Evolutionary conservation across 2,888 invertebrate genomes (phyloP).

Genomic region (Microdon myrmicae): DNA sequence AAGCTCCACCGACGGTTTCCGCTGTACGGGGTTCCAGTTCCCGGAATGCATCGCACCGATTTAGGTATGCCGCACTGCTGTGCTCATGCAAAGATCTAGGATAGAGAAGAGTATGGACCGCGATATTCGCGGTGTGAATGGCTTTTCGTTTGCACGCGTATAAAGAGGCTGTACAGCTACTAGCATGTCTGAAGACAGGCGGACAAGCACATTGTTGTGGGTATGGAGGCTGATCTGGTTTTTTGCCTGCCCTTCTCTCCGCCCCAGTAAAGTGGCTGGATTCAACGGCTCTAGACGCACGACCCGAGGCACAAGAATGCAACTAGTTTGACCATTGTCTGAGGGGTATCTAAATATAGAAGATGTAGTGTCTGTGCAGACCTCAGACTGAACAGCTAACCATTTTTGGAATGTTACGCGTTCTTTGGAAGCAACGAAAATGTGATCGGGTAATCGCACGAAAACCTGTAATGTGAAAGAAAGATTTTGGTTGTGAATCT

Average conservation of each 20-base stretch:
- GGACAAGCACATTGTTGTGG: constrained; percentile 40
- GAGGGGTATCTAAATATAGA: constrained; percentile 38
- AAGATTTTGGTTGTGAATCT: constrained; percentile 1
- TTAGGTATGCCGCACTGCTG: constrained; percentile 17
- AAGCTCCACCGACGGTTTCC: constrained; percentile 9
- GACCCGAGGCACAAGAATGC: constrained; percentile 32
- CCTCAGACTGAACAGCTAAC: constrained; percentile 4
- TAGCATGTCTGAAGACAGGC: constrained; percentile 26
- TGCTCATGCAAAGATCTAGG: constrained; percentile 6
- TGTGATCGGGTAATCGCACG: constrained; percentile 14
- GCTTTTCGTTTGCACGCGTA: constrained; percentile 8
- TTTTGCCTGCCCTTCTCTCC: background rate
- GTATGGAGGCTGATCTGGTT: constrained; percentile 45
- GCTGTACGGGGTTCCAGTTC: constrained; percentile 7
- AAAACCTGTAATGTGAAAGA: constrained; percentile 33
- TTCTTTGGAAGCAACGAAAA: background rate
- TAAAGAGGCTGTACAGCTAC: constrained; percentile 24
- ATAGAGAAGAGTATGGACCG: constrained; percentile 2
- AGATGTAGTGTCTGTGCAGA: constrained; percentile 8
- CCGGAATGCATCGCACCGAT: constrained; percentile 18
- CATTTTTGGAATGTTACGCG: constrained; percentile 5
- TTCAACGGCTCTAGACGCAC: constrained; percentile 21
- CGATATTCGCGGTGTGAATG: constrained; percentile 18
- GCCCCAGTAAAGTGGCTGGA: constrained; percentile 1
- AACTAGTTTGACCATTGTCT: constrained; percentile 47